Evolutionary conservation across 2,797 vertebrate species (phyloP), one percentile per base, ranked within the genome.

Genomic region (Smutsia temminckii): DNA sequence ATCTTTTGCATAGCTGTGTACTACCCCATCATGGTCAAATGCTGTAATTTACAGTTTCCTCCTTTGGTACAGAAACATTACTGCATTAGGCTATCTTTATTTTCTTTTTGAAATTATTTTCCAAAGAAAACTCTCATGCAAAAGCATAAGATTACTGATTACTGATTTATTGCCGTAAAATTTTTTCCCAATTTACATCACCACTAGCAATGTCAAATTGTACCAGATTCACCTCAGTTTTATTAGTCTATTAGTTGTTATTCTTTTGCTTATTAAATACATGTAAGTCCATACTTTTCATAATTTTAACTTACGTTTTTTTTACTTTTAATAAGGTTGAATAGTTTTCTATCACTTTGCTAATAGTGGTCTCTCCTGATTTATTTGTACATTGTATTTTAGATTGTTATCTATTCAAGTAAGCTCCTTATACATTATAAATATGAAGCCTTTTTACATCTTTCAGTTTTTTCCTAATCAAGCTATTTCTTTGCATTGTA

Each of bases 101-200:
- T 83, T 94, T 64, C 37, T 74, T 93, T 79, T 59, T 85, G 12
- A 79, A 92, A 90, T 89, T 92, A 78, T 64, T 93, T 95, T 77
- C 20, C 16, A 40, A 85, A 81, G 40, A 61, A 89, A 78, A 85
- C 11, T 53, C 27, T 75, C 25, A 1, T 49, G 29, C 71, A 80
- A 80, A 68, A 79, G 83, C 83, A 6, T 49, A 78, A 55, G 29
- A 78, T 37, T 17, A 5, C 25, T 53, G 49, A 53, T 64, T 77
- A 2, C 57, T 69, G 53, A 63, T 5, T 42, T 49, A 42, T 68
- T 91, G 17, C 16, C 6, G 6, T 89, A 86, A 86, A 91, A 83
- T 27, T 66, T 57, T 79, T 2, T 93, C 87, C 57, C 18, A 72
- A 49, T 37, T 83, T 91, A 51, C 4, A 42, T 34, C 23, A 10